Evolutionary conservation across 2,113 vertebrate species (phyloP).

Genomic region (Bucco capensis): DNA sequence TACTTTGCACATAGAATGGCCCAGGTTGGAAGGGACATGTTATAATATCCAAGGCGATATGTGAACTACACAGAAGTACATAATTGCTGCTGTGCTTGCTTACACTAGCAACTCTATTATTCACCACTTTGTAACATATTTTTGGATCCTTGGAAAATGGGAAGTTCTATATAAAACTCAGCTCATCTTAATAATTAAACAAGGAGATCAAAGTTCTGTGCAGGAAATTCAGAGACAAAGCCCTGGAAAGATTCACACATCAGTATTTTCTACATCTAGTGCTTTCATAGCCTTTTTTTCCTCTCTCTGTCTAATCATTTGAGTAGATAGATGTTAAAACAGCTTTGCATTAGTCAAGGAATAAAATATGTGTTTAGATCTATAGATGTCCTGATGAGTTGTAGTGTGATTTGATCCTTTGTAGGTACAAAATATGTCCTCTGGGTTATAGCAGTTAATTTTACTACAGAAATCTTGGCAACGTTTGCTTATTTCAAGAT

Average conservation of each 20-base stretch:
- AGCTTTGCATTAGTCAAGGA: not conserved
- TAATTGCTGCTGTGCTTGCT: not conserved
- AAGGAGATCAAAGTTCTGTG: not conserved
- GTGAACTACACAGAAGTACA: not conserved
- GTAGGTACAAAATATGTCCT: not conserved
- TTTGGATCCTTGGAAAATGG: not conserved
- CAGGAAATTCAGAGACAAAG: not conserved
- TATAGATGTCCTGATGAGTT: not conserved
- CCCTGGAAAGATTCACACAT: not conserved
- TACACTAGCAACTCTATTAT: not conserved
- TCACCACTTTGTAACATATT: not conserved
- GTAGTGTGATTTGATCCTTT: not conserved
- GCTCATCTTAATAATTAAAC: not conserved
- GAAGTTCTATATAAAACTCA: not conserved
- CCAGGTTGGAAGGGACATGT: no score
- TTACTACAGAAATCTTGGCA: constrained; percentile 2
- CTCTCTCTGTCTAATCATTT: not conserved
- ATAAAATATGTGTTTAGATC: not conserved
- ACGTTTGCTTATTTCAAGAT: not conserved
- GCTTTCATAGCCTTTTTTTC: not conserved
- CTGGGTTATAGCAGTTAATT: not conserved
- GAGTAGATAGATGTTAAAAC: not conserved
- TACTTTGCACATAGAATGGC: no score
- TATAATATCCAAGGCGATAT: not conserved
- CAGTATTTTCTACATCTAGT: not conserved